These are phyloP conservation scores for Acestrorhynchus altus DNA, from an alignment of 2,797 vertebrate genomes.

Conservation along the genomic window DNA sequence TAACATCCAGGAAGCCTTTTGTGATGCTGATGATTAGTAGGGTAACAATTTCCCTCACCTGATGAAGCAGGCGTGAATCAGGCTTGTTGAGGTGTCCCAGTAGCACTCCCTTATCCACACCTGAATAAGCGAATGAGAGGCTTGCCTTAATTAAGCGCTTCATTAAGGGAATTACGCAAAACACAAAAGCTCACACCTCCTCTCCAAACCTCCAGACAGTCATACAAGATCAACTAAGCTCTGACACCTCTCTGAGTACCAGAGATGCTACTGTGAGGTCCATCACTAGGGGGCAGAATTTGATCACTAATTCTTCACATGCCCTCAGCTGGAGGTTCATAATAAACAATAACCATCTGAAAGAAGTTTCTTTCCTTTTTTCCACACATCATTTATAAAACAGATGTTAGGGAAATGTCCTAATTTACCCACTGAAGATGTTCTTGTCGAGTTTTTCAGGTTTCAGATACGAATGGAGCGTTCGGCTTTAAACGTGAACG, in stretches of 20 bases:
- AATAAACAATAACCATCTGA: constrained; percentile 11
- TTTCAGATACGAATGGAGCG: too few species aligned
- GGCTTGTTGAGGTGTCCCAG: constrained; percentile 36
- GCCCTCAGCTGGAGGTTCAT: neutral
- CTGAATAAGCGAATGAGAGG: constrained; percentile 51
- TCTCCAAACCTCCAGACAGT: constrained; percentile 38
- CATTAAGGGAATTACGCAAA: constrained; percentile 54
- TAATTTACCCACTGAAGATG: neutral
- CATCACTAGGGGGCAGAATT: constrained; percentile 84
- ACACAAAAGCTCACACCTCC: constrained; percentile 51
- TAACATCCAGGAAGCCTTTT: constrained; percentile 13
- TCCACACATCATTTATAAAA: neutral
- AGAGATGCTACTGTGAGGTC: constrained; percentile 39
- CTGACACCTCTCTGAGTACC: constrained; percentile 14
- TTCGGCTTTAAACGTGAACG: too few species aligned
- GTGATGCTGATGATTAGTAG: constrained; percentile 35
- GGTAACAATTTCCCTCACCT: constrained; percentile 47
- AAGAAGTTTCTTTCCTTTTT: constrained; percentile 8
- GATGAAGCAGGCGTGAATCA: constrained; percentile 42
- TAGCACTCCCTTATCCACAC: constrained; percentile 54
- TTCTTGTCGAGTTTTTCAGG: too few species aligned
- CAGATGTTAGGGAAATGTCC: neutral
- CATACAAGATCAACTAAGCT: constrained; percentile 11
- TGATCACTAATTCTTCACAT: constrained; percentile 73
- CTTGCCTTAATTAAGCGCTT: constrained; percentile 54